Conservation (phyloP, 2,888 invertebrate genomes). For the Listrodromus nycthemerus region DNA sequence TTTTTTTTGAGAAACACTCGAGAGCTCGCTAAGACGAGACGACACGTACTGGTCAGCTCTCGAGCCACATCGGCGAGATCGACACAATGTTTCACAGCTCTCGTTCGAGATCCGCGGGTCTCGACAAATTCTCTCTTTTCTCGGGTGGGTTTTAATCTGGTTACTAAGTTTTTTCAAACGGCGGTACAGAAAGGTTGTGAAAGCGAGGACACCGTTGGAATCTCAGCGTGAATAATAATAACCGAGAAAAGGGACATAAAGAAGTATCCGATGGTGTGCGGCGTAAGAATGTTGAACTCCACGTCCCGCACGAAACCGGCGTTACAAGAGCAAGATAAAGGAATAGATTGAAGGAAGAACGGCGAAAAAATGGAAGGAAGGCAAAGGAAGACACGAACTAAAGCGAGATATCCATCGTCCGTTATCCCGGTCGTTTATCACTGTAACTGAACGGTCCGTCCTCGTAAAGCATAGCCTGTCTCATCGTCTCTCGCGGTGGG, state of each 20-base stretch:
- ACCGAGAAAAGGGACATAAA: constrained; percentile 59
- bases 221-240: constrained; percentile 62
- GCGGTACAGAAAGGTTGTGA: background rate
- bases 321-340: constrained; percentile 63
- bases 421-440: constrained; percentile 65
- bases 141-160: constrained; percentile 21
- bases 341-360: constrained; percentile 53
- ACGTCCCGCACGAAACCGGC: constrained; percentile 46
- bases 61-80: constrained; percentile 57
- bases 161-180: constrained; percentile 8
- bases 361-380: constrained; percentile 30
- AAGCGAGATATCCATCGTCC: constrained; percentile 68
- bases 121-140: constrained; percentile 27
- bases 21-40: constrained; percentile 43
- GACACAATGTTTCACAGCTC: constrained; percentile 44
- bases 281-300: constrained; percentile 42
- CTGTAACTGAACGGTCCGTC: constrained; percentile 65
- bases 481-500: constrained; percentile 78
- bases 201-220: constrained; percentile 29
- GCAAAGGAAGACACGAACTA: constrained; percentile 61
- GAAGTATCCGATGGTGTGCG: constrained; percentile 59
- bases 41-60: constrained; percentile 51
- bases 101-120: constrained; percentile 26
- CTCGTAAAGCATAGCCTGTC: constrained; percentile 74
- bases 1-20: constrained; percentile 26